A percentile compares a stretch with the other conserved stretches of the same genome.
phyloP scores from a whole-genome alignment of 2,113 vertebrate genomes.

The Scomber scombrus region DNA sequence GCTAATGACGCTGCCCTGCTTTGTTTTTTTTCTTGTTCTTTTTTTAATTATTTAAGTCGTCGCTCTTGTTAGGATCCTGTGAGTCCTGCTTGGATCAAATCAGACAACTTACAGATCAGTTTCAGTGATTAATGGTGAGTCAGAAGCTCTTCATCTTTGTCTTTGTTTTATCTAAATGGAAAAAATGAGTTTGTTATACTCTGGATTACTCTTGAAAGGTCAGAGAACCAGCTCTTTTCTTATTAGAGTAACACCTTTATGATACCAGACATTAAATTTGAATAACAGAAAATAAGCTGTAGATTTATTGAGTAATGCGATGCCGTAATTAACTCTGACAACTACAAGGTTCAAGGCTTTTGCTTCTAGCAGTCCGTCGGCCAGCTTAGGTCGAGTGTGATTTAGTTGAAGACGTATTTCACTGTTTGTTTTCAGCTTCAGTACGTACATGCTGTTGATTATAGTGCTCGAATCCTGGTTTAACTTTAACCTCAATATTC shows the following conservation, averaged over 20 bases:
- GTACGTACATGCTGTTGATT: too few species aligned
- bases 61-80: neutral
- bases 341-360: neutral
- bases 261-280: neutral
- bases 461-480: too few species aligned
- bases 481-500: too few species aligned
- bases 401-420: too few species aligned
- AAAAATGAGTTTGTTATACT: neutral
- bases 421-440: too few species aligned
- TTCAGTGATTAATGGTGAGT: conserved; percentile 43
- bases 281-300: neutral
- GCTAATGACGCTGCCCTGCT: neutral
- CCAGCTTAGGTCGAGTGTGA: neutral
- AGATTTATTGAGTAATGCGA: neutral
- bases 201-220: neutral
- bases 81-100: neutral
- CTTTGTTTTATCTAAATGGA: neutral
- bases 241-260: neutral
- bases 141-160: neutral
- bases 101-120: neutral
- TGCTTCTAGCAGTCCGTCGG: too few species aligned
- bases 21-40: neutral
- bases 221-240: neutral
- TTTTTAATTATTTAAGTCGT: rapidly evolving
- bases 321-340: neutral